These are phyloP conservation scores for Laterallus jamaicensis DNA, from an alignment of 2,113 vertebrate genomes.

Conservation along the genomic window DNA sequence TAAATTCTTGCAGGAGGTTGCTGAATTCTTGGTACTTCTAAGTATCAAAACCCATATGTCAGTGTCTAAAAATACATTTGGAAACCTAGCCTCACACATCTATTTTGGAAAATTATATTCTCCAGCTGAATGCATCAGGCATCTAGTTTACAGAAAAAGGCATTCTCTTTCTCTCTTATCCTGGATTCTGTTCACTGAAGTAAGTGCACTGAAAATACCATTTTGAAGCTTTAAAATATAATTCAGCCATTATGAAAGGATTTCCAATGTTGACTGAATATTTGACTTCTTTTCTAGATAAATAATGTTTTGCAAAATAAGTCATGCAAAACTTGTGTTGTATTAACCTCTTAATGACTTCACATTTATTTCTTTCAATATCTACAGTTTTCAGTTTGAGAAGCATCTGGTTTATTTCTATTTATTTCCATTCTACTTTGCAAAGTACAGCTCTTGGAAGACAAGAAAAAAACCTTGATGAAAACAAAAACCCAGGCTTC, in stretches of 20 bases:
- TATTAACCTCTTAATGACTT: background rate
- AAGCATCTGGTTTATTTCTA: background rate
- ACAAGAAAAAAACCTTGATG: background rate
- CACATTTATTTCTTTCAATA: background rate
- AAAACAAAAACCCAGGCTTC: background rate
- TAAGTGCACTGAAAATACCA: background rate
- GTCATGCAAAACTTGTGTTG: background rate
- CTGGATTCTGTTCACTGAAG: background rate
- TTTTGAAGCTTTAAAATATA: background rate
- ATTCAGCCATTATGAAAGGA: background rate
- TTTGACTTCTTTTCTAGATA: background rate
- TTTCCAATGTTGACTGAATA: background rate
- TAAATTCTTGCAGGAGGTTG: background rate
- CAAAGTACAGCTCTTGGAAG: background rate
- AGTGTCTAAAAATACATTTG: background rate
- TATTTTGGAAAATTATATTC: background rate
- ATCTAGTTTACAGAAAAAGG: background rate
- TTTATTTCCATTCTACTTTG: background rate
- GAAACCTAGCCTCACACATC: background rate
- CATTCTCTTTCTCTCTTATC: background rate
- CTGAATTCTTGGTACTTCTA: background rate
- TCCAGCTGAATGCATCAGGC: background rate
- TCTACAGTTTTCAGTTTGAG: background rate
- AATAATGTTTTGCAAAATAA: background rate
- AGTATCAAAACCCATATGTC: background rate